Evolutionary conservation across 2,113 vertebrate species (phyloP), one percentile per base, ranked within the genome.

Genomic region (Atrichornis clamosus): DNA sequence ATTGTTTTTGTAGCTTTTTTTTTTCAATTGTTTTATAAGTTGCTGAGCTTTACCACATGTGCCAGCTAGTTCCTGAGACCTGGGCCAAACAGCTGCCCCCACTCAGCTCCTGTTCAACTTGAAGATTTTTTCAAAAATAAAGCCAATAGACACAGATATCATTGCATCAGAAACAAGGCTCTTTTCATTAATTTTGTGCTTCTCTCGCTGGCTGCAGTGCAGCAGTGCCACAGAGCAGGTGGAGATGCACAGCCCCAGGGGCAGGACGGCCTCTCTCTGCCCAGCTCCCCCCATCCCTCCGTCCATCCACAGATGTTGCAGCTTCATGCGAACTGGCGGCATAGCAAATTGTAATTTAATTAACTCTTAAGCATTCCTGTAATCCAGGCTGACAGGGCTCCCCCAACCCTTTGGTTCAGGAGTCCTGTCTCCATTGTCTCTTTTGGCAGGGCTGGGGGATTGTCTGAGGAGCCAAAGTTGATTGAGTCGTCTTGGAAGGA

Each of bases 301-400:
- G 27, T 47, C 79, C 83, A 14, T 13, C 97, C 98, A 96, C 98
- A 98, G 94, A 74, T 94, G 96, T 96, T 89, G 89, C 89, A 70
- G 90, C 95, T 97, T 96, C 76, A 84, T 97, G 97, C 85, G 96
- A 98, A 96, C 97, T 89, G 97, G 97, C 97, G 91, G 98, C 97
- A 93, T 77, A 97, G 98, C 98, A 97, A 98, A 98, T 97, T 93
- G 94, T 94, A 97, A 98, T 98, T 98, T 96, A 98, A 98, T 98
- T 98, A 98, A 97, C 97, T 97, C 94, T 68, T 78, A 95, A 42
- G 84, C 62, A 3, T 64, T 79, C 68, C 83, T 32, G 42, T 91
- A 89, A 93, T 94, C 76, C 78, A 20, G 93, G 81, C 95, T 93
- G 93, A 83, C 94, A 95, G 93, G 85, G 73, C 68, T 72, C 16